A percentile compares a stretch with the other conserved stretches of the same genome.
Conservation (phyloP, 2,113 vertebrate genomes). For the Erythrocercus mccallii region DNA sequence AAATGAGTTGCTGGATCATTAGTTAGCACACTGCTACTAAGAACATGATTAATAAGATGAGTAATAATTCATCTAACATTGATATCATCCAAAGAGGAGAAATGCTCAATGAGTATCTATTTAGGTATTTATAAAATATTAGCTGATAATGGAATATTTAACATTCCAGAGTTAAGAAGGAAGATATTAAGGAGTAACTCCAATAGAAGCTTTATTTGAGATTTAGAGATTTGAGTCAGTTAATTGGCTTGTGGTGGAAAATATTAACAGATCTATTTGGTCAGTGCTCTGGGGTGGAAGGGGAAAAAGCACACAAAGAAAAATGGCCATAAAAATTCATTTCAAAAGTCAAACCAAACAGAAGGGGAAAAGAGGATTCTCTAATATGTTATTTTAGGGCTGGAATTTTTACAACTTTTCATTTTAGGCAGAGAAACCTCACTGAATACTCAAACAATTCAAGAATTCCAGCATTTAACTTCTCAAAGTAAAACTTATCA, state of each 20-base stretch:
- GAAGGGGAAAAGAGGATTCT: background rate
- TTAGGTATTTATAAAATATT: background rate
- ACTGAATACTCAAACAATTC: background rate
- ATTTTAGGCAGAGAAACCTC: background rate
- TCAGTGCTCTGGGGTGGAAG: background rate
- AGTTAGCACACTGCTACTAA: background rate
- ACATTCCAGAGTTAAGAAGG: background rate
- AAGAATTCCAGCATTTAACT: background rate
- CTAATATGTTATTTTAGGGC: rapidly evolving
- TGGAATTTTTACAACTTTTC: background rate
- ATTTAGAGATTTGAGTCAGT: background rate
- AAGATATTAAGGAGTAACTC: background rate
- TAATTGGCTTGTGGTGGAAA: background rate
- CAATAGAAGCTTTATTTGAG: rapidly evolving
- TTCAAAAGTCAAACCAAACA: background rate
- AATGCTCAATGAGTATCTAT: background rate
- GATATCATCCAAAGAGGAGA: background rate
- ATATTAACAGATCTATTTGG: background rate
- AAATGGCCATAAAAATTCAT: background rate
- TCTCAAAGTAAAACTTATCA: background rate
- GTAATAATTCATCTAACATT: background rate
- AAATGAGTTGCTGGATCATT: background rate
- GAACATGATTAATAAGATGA: background rate
- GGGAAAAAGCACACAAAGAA: background rate
- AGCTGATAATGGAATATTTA: background rate